These are phyloP conservation scores for Ashinkailepas kermadecensis DNA, from an alignment of 2,888 invertebrate species.

Conservation along the genomic window DNA sequence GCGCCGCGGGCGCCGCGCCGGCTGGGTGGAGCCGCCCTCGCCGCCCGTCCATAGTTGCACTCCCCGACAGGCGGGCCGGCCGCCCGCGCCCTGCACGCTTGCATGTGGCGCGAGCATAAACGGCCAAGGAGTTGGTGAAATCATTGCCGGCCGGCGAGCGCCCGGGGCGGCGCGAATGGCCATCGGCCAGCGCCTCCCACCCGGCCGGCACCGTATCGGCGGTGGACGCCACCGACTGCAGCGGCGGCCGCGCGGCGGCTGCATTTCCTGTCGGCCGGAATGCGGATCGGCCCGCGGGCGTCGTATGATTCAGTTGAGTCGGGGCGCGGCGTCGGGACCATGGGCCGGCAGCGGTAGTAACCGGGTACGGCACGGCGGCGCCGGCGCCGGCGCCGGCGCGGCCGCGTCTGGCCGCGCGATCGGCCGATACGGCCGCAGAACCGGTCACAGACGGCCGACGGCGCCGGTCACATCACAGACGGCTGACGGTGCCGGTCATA, in stretches of 20 bases:
- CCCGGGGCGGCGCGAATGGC: not conserved
- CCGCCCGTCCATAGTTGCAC: not conserved
- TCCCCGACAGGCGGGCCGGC: not conserved
- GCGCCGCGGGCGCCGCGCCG: not conserved
- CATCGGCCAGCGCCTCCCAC: not conserved
- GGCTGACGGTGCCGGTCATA: no score
- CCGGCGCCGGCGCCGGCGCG: not conserved
- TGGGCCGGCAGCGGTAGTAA: not conserved
- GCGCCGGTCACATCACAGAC: no score
- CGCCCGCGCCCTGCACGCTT: not conserved
- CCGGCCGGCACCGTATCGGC: not conserved
- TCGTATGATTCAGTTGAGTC: conserved; percentile 4
- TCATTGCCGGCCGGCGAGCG: not conserved
- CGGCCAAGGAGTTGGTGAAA: not conserved
- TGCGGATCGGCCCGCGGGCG: not conserved
- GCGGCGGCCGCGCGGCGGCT: not conserved
- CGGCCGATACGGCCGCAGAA: no score
- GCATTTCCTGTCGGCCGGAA: not conserved
- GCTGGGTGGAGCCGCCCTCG: not conserved
- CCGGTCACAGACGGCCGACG: no score
- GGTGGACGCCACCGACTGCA: not conserved
- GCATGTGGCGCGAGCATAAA: not conserved
- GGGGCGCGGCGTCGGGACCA: not conserved
- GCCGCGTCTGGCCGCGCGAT: not conserved
- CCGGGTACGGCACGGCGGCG: not conserved